These are phyloP conservation scores for Madoqua kirkii DNA, from an alignment of 2,113 vertebrate species.

Conservation along the genomic window DNA sequence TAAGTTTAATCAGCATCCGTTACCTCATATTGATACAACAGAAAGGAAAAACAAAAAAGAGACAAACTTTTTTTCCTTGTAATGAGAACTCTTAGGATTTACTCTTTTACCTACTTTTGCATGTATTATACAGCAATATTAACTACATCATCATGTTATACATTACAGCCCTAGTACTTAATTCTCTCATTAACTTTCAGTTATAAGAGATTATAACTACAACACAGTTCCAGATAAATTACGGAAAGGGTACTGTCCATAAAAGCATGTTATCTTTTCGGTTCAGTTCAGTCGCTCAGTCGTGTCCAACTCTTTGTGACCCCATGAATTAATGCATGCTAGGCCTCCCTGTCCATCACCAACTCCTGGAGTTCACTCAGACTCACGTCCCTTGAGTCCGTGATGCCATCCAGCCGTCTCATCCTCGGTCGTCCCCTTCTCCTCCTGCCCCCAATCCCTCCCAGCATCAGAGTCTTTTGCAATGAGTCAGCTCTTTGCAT, in stretches of 20 bases:
- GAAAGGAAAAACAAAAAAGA: background rate
- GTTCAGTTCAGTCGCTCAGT: no score
- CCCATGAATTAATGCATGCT: accelerated
- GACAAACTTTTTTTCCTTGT: background rate
- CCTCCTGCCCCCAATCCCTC: no score
- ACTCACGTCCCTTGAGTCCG: no score
- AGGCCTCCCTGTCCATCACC: no score
- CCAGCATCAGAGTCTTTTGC: no score
- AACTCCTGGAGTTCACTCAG: no score
- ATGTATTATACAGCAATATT: background rate
- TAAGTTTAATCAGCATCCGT: background rate
- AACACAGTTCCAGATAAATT: background rate
- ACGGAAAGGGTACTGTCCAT: background rate
- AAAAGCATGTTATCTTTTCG: background rate
- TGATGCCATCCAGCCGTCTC: no score
- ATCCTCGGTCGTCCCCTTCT: no score
- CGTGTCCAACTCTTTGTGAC: accelerated
- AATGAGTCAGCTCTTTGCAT: no score
- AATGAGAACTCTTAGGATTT: background rate
- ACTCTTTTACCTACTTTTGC: background rate
- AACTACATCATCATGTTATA: background rate
- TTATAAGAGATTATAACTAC: background rate
- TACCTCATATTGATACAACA: background rate
- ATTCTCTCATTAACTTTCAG: background rate
- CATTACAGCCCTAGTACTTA: background rate